Evolutionary conservation across 2,113 vertebrate genomes (phyloP), one percentile per base, ranked within the genome.

Genomic region (Orientallactaga bullata): DNA sequence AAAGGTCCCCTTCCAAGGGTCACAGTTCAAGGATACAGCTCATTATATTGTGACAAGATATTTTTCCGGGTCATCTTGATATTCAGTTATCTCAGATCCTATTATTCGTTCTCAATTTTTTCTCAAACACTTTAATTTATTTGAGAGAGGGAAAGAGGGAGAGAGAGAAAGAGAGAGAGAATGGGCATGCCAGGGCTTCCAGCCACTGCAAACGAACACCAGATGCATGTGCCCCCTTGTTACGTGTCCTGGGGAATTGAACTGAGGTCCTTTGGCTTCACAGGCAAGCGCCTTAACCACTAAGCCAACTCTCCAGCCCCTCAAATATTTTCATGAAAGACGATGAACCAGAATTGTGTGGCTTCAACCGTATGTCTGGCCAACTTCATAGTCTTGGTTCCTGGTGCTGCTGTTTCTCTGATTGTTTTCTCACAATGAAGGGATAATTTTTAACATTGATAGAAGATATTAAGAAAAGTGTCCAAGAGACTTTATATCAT

Each of bases 91-190:
- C 32, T 71, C 74, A 72, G 74, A 83, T 16, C 55, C 55, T 15
- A 55, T 55, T n/a, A n/a, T n/a, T n/a, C n/a, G n/a, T n/a, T n/a
- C n/a, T n/a, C n/a, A n/a, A n/a, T n/a, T n/a, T n/a, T n/a, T n/a
- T n/a, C 7, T 61, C n/a, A 73, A 78, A 81, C 60, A 66, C 76
- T 89, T 85, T n/a, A n/a, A n/a, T n/a, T n/a, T n/a, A n/a, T n/a
- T n/a, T n/a, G n/a, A n/a, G n/a, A n/a, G n/a, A n/a, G n/a, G n/a
- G n/a, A n/a, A n/a, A n/a, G n/a, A n/a, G n/a, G n/a, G n/a, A n/a
- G n/a, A n/a, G n/a, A n/a, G n/a, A n/a, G n/a, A n/a, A n/a, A n/a
- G n/a, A n/a, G n/a, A n/a, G n/a, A n/a, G n/a, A n/a, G n/a, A n/a
- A n/a, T n/a, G n/a, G n/a, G n/a, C n/a, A n/a, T n/a, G n/a, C n/a